Conservation (phyloP, 2,888 invertebrate genomes). For the Lepidocyrtinus sp. region DNA sequence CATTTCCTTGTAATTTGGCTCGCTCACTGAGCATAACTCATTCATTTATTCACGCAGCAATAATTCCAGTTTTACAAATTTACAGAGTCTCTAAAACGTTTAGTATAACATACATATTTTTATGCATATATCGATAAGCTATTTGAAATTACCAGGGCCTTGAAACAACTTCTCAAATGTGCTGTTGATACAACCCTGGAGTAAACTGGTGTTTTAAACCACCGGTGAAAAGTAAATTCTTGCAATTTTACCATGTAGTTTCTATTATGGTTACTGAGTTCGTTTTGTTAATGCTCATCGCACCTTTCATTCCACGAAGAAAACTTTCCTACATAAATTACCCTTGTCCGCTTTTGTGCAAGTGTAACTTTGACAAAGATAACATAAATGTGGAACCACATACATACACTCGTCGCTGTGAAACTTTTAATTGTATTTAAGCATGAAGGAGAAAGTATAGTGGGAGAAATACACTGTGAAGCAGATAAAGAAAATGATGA, state of each 20-base stretch:
- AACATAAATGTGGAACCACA: not conserved
- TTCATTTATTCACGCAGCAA: slow-evolving; percentile 8
- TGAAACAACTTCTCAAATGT: no score
- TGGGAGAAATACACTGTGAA: slow-evolving; percentile 11
- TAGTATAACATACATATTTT: no score
- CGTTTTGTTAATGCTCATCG: not conserved
- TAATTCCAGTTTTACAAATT: slow-evolving; percentile 9
- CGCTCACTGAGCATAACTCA: slow-evolving; percentile 1
- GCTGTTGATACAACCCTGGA: slow-evolving; percentile 5
- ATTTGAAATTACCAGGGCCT: no score
- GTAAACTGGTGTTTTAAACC: no score
- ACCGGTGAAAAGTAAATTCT: no score
- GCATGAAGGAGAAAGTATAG: not conserved
- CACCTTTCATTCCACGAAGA: slow-evolving; percentile 4
- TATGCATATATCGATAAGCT: no score
- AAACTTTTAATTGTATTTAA: slow-evolving; percentile 7
- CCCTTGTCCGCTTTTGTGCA: slow-evolving; percentile 11
- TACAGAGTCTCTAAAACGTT: no score
- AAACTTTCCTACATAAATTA: slow-evolving; percentile 47
- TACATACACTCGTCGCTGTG: not conserved
- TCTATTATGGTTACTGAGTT: no score
- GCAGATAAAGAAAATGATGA: slow-evolving; percentile 16
- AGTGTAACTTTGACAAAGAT: slow-evolving; percentile 2
- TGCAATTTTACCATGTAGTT: no score
- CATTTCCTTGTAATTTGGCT: slow-evolving; percentile 5